Conservation (phyloP, 2,888 invertebrate genomes). For the Philhelius pedissequus region DNA sequence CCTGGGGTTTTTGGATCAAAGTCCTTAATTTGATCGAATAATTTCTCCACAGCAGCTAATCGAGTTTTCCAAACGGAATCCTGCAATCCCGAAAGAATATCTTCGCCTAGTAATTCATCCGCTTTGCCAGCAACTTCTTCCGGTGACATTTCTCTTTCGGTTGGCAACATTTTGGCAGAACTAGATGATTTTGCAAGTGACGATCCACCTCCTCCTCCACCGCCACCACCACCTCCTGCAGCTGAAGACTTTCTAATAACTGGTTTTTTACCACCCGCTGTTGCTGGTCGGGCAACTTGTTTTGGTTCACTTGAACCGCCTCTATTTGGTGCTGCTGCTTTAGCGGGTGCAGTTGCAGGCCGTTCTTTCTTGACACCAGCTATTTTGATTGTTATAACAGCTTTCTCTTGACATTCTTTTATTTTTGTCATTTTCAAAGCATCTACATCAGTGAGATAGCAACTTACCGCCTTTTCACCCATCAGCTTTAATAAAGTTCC, state of each 20-base stretch:
- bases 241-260: conserved; percentile 69
- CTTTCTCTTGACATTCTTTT: conserved; percentile 95
- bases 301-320: conserved; percentile 74
- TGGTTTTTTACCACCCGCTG: conserved; percentile 72
- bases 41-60: conserved; percentile 86
- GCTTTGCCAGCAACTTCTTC: conserved; percentile 90
- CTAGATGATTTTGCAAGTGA: conserved; percentile 75
- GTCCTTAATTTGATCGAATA: conserved; percentile 82
- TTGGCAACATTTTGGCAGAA: conserved; percentile 76
- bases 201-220: conserved; percentile 44
- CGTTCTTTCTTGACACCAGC: conserved; percentile 82
- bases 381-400: conserved; percentile 89
- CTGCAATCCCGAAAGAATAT: conserved; percentile 83
- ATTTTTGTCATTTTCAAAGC: conserved; percentile 95
- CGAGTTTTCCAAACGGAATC: conserved; percentile 93
- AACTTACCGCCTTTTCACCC: conserved; percentile 92
- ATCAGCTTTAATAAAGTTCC: conserved; percentile 96
- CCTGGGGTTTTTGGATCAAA: conserved; percentile 83
- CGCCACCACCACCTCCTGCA: conserved; percentile 47
- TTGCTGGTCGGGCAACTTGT: conserved; percentile 75
- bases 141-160: conserved; percentile 84
- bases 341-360: conserved; percentile 76
- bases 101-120: conserved; percentile 83
- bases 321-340: conserved; percentile 75
- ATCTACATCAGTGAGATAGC: conserved; percentile 93